Evolutionary conservation across 2,797 vertebrate species (phyloP).

Genomic region (Paratrypauchen microcephalus): DNA sequence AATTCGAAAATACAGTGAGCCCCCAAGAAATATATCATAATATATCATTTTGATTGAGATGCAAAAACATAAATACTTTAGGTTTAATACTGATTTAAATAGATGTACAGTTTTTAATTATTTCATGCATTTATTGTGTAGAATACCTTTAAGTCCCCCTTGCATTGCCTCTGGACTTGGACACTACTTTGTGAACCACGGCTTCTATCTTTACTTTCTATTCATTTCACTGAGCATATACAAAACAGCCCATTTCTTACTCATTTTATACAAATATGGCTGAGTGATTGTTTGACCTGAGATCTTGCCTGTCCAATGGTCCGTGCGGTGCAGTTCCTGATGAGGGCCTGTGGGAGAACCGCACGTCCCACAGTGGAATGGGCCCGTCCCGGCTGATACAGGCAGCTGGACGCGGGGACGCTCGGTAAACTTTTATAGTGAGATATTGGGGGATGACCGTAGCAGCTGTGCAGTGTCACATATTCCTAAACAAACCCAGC

Average conservation of each 20-base stretch:
- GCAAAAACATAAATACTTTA: no score
- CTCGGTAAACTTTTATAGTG: conserved; percentile 88
- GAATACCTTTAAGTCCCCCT: no score
- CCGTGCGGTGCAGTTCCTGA: conserved; percentile 37
- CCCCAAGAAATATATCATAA: no score
- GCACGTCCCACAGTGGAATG: conserved; percentile 61
- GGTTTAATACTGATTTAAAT: no score
- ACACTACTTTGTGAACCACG: background rate
- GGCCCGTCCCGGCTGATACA: conserved; percentile 75
- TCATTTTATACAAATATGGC: background rate
- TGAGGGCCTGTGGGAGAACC: conserved; percentile 54
- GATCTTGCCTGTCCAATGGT: conserved; percentile 30
- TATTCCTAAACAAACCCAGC: conserved; percentile 81
- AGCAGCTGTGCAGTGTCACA: conserved; percentile 85
- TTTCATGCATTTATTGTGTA: no score
- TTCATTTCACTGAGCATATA: background rate
- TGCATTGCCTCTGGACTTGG: no score
- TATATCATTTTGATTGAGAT: no score
- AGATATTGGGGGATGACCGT: conserved; percentile 84
- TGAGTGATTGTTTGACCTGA: conserved; percentile 9
- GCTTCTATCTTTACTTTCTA: no score
- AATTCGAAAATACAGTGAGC: no score
- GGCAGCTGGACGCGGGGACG: conserved; percentile 83
- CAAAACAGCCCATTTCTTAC: background rate
- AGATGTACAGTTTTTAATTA: no score